Base-by-base conservation (phyloP, 2,888 invertebrate species). In the Campaea margaritaria region DNA sequence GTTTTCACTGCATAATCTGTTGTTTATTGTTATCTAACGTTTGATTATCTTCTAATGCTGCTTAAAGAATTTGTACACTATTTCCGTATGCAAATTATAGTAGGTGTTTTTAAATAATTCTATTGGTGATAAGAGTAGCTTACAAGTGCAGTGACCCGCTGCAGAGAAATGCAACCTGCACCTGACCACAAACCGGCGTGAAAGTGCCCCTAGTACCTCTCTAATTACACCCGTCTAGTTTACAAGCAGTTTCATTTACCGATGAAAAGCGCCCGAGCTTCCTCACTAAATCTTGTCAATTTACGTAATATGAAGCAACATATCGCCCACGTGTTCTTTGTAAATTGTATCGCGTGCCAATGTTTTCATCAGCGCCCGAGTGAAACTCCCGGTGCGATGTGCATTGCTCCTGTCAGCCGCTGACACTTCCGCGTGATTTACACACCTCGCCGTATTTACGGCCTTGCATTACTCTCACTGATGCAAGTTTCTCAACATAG, bases 81-180 rank as follows among this genome's bases (percentile, higher is more conserved):
- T 3, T 21, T 21, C 21, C 2, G 2, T 3, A 21, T 21, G 21
- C 21, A 2, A 21, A n/a, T n/a, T n/a, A n/a, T n/a, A 3, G 21
- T 21, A 21, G 21, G 21, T 21, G 21, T 21, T 21, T 21, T n/a
- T 21, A 21, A 21, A 21, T 2, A 2, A 21, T 21, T 21, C 21
- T 21, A 5, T 2, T 31, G 2, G 31, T 31, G 31, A 31, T 31
- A 9, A 36, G n/a, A 36, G 36, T n/a, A 36, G 21, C 5, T 21
- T 36, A 31, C 7, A 31, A 31, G 31, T 31, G 31, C 88, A 87
- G 79, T 85, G 88, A 89, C 86, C 87, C 82, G 79, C 68, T 76
- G 76, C 78, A 82, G 87, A 82, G 86, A 87, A 88, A 91, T 84
- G 81, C 79, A 78, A 77, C 76, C 76, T 73, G 70, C 77, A 80